A percentile compares a stretch with the other conserved stretches of the same genome.
These are phyloP conservation scores for Acipenser transmontanus DNA, from an alignment of 2,797 vertebrate species.

Conservation along the genomic window DNA sequence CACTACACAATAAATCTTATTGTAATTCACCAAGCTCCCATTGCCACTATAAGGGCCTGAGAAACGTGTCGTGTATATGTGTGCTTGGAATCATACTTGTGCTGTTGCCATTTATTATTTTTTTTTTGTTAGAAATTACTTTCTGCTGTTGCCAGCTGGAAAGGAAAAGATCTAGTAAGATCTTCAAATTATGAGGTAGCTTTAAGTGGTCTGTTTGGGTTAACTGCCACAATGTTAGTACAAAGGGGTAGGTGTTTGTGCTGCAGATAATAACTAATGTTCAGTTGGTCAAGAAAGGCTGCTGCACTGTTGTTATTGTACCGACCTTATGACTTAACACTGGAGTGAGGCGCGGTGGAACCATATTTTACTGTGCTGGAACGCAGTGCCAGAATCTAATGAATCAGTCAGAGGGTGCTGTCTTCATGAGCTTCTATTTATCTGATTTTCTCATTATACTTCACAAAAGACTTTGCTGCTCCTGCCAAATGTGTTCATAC, in stretches of 20 bases:
- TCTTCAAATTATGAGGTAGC: slow-evolving; percentile 73
- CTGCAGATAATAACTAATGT: slow-evolving; percentile 87
- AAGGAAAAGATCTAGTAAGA: slow-evolving; percentile 57
- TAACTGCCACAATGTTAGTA: slow-evolving; percentile 86
- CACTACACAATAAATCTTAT: slow-evolving; percentile 66
- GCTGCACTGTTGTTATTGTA: slow-evolving; percentile 71
- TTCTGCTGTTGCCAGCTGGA: slow-evolving; percentile 59
- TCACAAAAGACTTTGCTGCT: slow-evolving; percentile 64
- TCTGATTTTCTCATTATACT: slow-evolving; percentile 75
- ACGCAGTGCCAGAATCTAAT: slow-evolving; percentile 63
- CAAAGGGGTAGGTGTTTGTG: slow-evolving; percentile 87
- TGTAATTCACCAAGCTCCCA: slow-evolving; percentile 66
- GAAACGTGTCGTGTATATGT: slow-evolving; percentile 37
- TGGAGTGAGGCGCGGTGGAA: slow-evolving; percentile 62
- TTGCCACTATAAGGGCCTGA: slow-evolving; percentile 51
- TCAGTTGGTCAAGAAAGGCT: slow-evolving; percentile 66
- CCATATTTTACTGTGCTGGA: slow-evolving; percentile 82
- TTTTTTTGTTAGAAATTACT: slow-evolving; percentile 57
- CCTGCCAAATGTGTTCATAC: slow-evolving; percentile 44
- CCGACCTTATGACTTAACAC: slow-evolving; percentile 79
- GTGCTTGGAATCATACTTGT: slow-evolving; percentile 40
- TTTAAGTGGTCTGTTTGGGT: slow-evolving; percentile 87
- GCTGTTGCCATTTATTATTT: slow-evolving; percentile 44
- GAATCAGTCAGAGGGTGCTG: slow-evolving; percentile 64
- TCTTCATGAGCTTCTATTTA: slow-evolving; percentile 62